These are phyloP conservation scores for Hypena proboscidalis DNA, from an alignment of 2,888 invertebrate genomes.

Conservation along the genomic window DNA sequence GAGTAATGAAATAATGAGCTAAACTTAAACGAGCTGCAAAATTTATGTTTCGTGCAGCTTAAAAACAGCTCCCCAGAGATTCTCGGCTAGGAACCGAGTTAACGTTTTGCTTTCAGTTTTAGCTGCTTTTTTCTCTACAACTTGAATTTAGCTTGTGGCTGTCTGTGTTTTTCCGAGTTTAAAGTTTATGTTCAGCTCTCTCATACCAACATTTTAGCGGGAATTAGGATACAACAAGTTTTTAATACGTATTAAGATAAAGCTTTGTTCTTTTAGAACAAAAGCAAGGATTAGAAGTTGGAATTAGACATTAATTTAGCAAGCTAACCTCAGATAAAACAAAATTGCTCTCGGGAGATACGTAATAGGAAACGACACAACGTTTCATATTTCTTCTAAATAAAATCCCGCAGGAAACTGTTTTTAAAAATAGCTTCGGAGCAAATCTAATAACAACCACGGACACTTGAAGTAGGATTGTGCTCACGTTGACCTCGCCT, in stretches of 20 bases:
- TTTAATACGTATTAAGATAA: conserved; percentile 19
- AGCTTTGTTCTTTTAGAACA: background rate
- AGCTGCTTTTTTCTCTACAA: conserved; percentile 62
- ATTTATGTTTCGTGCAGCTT: conserved; percentile 81
- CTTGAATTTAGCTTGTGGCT: conserved; percentile 67
- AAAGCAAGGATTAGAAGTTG: too few species aligned
- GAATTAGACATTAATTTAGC: too few species aligned
- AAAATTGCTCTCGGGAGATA: too few species aligned
- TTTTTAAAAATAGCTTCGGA: conserved; percentile 50
- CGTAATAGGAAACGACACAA: conserved; percentile 25
- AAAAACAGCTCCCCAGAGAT: conserved; percentile 78
- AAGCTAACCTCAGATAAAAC: too few species aligned
- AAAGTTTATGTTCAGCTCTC: conserved; percentile 53
- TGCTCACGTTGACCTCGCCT: conserved; percentile 57
- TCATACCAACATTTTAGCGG: conserved; percentile 40
- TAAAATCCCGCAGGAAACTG: conserved; percentile 35
- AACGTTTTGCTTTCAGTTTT: conserved; percentile 68
- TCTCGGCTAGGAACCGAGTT: conserved; percentile 70
- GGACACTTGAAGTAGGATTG: conserved; percentile 54
- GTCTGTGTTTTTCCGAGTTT: conserved; percentile 61
- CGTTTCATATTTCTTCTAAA: conserved; percentile 42
- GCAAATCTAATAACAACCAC: conserved; percentile 61
- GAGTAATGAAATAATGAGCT: conserved; percentile 81
- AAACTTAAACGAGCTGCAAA: conserved; percentile 80
- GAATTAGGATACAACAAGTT: conserved; percentile 28